phyloP scores from a whole-genome alignment of 2,797 vertebrate genomes.

The Scolopax rusticola region DNA sequence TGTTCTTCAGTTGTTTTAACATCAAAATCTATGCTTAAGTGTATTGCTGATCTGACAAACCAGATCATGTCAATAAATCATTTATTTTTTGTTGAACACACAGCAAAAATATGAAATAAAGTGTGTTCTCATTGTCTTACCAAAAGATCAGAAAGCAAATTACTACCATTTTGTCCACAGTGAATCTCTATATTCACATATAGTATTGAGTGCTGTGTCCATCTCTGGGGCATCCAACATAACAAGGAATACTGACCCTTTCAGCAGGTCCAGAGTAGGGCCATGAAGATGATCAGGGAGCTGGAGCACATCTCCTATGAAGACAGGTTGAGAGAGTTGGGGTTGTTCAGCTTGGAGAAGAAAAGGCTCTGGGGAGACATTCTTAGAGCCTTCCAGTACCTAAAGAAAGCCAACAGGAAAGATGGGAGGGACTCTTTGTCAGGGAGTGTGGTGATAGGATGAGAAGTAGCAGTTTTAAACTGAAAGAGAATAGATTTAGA shows the following conservation, averaged over 20 bases:
- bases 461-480: neutral
- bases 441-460: neutral
- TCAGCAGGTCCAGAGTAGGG: neutral
- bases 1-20: neutral
- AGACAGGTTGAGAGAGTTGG: neutral
- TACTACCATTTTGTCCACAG: neutral
- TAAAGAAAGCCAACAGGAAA: neutral
- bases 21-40: neutral
- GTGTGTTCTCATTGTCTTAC: neutral
- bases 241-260: neutral
- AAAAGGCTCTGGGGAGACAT: neutral
- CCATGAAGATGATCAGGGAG: neutral
- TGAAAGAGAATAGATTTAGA: neutral
- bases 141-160: neutral
- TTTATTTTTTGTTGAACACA: neutral
- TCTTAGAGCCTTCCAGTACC: neutral
- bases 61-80: neutral
- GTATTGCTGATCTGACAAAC: neutral
- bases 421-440: neutral
- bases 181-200: neutral
- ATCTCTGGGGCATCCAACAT: neutral
- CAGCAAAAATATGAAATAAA: neutral
- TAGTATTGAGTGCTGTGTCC: neutral
- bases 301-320: neutral
- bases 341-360: neutral